Percentiles rank a stretch among this genome's conserved stretches.
phyloP scores from a whole-genome alignment of 2,888 invertebrate genomes.

The Spodoptera littoralis region DNA sequence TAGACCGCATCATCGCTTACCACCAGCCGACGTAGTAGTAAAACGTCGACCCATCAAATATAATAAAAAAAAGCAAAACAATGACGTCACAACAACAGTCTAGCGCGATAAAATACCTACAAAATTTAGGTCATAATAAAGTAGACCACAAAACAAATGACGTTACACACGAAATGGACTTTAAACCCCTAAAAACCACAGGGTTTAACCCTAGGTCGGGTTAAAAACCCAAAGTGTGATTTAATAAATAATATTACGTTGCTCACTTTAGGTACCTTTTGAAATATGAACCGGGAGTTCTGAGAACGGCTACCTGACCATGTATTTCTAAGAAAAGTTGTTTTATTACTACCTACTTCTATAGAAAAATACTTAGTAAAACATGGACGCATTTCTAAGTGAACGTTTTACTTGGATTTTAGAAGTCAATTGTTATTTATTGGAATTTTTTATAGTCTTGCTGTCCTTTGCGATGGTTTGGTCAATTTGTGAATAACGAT shows the following conservation, averaged over 20 bases:
- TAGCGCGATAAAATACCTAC: too few species aligned
- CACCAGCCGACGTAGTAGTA: too few species aligned
- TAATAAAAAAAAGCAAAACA: too few species aligned
- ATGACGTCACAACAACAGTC: too few species aligned
- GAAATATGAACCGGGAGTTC: slow-evolving; percentile 50
- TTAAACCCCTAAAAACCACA: slow-evolving; percentile 24
- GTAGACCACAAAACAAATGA: slow-evolving; percentile 8
- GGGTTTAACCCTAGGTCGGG: slow-evolving; percentile 21
- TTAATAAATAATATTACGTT: slow-evolving; percentile 26
- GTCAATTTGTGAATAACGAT: too few species aligned
- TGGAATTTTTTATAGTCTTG: slow-evolving; percentile 4
- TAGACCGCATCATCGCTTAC: too few species aligned
- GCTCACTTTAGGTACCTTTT: slow-evolving; percentile 23
- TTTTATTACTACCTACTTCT: slow-evolving; percentile 50
- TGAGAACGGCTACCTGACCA: slow-evolving; percentile 52
- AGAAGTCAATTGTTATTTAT: not conserved
- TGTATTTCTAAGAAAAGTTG: slow-evolving; percentile 45
- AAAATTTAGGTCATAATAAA: slow-evolving; percentile 1
- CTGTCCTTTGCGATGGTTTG: too few species aligned
- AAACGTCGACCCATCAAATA: too few species aligned
- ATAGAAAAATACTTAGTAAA: slow-evolving; percentile 42
- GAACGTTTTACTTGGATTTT: not conserved
- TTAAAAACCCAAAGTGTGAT: slow-evolving; percentile 16
- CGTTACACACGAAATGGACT: slow-evolving; percentile 34
- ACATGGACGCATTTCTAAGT: slow-evolving; percentile 10